Conservation (phyloP, 2,888 invertebrate species). For the Lithophane leautieri region DNA sequence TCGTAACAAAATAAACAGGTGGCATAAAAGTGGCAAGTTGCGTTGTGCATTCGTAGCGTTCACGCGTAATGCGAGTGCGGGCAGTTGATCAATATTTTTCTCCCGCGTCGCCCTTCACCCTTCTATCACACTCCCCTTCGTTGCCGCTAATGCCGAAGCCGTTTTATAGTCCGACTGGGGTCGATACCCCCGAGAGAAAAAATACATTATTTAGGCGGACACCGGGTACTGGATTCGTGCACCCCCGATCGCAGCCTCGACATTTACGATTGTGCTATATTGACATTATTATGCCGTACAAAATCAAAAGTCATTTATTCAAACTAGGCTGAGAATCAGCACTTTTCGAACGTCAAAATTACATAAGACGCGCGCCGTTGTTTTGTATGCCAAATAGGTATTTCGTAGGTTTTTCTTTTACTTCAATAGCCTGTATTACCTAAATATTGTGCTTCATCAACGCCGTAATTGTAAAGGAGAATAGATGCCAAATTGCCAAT, state of each 20-base stretch:
- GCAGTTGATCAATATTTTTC: conserved; percentile 54
- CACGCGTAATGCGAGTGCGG: conserved; percentile 33
- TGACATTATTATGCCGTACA: neutral
- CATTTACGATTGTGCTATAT: conserved; percentile 11
- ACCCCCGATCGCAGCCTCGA: neutral
- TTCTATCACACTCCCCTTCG: conserved; percentile 56
- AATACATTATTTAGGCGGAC: conserved; percentile 46
- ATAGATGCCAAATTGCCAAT: neutral
- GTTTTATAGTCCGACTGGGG: conserved; percentile 45
- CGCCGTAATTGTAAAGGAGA: neutral
- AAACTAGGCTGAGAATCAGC: too few species aligned
- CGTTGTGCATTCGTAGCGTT: conserved; percentile 22
- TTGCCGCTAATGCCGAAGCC: conserved; percentile 41
- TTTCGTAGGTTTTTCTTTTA: neutral
- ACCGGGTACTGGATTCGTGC: conserved; percentile 24
- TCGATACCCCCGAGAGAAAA: conserved; percentile 43
- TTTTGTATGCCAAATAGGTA: conserved; percentile 20
- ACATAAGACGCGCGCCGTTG: too few species aligned
- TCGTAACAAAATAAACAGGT: conserved; percentile 32
- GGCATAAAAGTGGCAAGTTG: conserved; percentile 18
- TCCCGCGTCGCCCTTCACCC: conserved; percentile 52
- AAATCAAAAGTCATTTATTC: too few species aligned
- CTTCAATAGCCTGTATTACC: neutral
- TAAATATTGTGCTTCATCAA: neutral
- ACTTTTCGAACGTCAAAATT: too few species aligned